Base-by-base conservation (phyloP, 2,113 vertebrate genomes). In the Leptocoma aspasia region DNA sequence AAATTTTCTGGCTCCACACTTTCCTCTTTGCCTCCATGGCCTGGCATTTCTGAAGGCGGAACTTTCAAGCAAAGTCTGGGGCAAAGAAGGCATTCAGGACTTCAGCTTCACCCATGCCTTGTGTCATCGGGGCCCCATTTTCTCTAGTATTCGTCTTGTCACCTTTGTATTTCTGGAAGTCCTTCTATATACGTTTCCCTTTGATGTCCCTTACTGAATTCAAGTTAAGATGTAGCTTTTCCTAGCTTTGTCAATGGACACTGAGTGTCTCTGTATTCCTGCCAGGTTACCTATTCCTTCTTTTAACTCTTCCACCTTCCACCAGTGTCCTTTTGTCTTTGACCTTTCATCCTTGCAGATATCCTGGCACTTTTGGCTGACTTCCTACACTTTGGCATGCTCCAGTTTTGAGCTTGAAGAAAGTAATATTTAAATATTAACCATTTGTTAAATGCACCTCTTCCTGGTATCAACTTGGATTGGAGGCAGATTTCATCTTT, bases 371-470 rank as follows among this genome's bases (percentile, higher is more conserved):
- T 72, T 81, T 72, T 66, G 10, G 1, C 5, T 49, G 22, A 49
- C 15, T 44, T 71, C 1, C 7, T 71, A 10, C 10, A 49, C 1
- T 2, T 73, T 35, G 13, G 4, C 5, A 22, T 42, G 16, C 2
- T 47, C 13, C 49, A 37, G 8, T 56, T 22, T 42, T 60, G 33
- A 77, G 3, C 4, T 12, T 45, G 22, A 81, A 64, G 20, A 49
- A 69, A 64, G 10, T 11, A 31, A 21, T 53, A 17, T 16, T 42
- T 47, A 8, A 77, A 60, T 63, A 53, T 64, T 90, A 50, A 31
- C 4, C 7, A 37, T 9, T 7, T 22, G 6, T 78, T 77, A 50
- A 77, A 31, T 23, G 17, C 47, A 73, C 2, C 18, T 59, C 4
- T n/a, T 73, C 8, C 9, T 69, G 16, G 4, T 82, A 57, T 47